Evolutionary conservation across 2,797 vertebrate species (phyloP).

Genomic region (Amblyraja radiata): DNA sequence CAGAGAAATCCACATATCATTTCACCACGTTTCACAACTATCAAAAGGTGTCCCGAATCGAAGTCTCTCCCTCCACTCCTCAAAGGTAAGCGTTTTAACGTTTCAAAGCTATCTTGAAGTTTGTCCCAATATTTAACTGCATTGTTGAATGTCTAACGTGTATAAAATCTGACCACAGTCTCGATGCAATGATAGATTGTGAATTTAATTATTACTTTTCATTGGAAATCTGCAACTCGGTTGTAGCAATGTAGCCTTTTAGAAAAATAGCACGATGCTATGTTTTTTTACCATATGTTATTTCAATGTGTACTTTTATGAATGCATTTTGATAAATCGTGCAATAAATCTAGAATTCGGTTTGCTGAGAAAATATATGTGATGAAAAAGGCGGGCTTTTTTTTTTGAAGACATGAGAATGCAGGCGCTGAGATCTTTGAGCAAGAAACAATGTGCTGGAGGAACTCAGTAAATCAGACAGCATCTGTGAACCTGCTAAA

Average conservation of each 20-base stretch:
- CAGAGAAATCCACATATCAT: background rate
- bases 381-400: background rate
- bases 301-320: background rate
- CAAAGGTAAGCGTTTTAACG: background rate
- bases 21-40: background rate
- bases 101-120: background rate
- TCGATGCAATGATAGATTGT: background rate
- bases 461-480: too few species aligned
- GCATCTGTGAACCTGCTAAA: too few species aligned
- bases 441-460: too few species aligned
- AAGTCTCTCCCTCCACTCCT: background rate
- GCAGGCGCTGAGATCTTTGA: too few species aligned
- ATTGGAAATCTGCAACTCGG: background rate
- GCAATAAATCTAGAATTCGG: background rate
- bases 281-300: background rate
- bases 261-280: background rate
- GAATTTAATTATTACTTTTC: background rate
- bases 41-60: background rate
- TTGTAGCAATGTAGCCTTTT: background rate
- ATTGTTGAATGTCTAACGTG: background rate
- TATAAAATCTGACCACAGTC: background rate
- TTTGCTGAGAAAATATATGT: background rate
- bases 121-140: background rate
- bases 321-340: background rate
- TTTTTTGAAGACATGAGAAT: background rate